Evolutionary conservation across 2,888 invertebrate genomes (phyloP).

Genomic region (Hemithea aestivaria): DNA sequence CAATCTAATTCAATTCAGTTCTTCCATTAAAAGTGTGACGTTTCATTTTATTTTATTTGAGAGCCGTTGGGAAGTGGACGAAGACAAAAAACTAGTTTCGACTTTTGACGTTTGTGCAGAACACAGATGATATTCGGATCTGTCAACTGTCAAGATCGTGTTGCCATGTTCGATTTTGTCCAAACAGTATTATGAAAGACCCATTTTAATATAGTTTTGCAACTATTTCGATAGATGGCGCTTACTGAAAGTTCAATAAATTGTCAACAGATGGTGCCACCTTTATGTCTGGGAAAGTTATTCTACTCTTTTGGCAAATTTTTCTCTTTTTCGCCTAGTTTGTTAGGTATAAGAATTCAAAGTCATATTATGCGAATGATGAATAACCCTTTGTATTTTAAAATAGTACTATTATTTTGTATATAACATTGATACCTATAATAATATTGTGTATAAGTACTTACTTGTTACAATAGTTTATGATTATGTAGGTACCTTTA

Average conservation of each 20-base stretch:
- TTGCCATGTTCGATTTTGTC: slow-evolving; percentile 20
- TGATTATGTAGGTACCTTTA: too few relatives aligned
- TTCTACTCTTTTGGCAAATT: too few relatives aligned
- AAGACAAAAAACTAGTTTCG: slow-evolving; percentile 49
- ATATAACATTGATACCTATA: too few relatives aligned
- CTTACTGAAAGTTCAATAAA: slow-evolving; percentile 1
- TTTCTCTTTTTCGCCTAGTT: too few relatives aligned
- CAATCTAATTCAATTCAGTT: slow-evolving; percentile 43
- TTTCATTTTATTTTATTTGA: slow-evolving; percentile 50
- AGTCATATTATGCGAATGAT: too few relatives aligned
- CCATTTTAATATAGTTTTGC: slow-evolving; percentile 28
- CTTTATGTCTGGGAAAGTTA: too few relatives aligned
- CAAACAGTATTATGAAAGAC: slow-evolving; percentile 30
- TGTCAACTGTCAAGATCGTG: slow-evolving; percentile 10
- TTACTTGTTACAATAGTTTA: too few relatives aligned
- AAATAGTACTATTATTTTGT: too few relatives aligned
- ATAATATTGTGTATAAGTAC: too few relatives aligned
- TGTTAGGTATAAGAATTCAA: too few relatives aligned
- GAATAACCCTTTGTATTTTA: too few relatives aligned
- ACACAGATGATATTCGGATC: slow-evolving; percentile 20
- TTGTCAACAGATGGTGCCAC: slow-evolving; percentile 10
- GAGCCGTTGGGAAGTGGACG: slow-evolving; percentile 44
- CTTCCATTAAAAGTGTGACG: slow-evolving; percentile 51
- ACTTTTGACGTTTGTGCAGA: slow-evolving; percentile 4
- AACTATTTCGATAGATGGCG: slow-evolving; percentile 35